Percentiles rank a stretch among this genome's conserved stretches.
Conservation (phyloP, 2,888 invertebrate species). For the Metalampra italica region DNA sequence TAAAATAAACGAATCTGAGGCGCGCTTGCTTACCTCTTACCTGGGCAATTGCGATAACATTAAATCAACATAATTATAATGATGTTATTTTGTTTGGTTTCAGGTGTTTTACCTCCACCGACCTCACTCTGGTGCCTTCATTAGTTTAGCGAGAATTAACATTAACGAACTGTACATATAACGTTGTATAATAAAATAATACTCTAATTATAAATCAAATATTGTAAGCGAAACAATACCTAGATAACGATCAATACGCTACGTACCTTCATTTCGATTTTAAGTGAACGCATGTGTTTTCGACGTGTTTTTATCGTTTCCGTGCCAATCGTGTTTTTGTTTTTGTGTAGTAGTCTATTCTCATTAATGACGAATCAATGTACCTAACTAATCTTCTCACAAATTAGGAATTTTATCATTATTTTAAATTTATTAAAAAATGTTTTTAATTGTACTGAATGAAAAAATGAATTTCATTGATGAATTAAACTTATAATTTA, state of each 20-base stretch:
- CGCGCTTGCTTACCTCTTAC: too few species aligned
- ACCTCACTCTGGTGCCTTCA: slow-evolving; percentile 77
- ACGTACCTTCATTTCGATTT: slow-evolving; percentile 55
- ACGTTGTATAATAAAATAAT: slow-evolving; percentile 61
- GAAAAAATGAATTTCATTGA: slow-evolving; percentile 53
- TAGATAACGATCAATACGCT: slow-evolving; percentile 56
- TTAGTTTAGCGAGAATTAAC: slow-evolving; percentile 49
- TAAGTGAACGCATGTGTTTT: slow-evolving; percentile 32
- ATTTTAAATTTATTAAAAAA: slow-evolving; percentile 34
- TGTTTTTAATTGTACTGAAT: slow-evolving; percentile 51
- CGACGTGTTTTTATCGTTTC: slow-evolving; percentile 44
- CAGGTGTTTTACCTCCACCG: slow-evolving; percentile 73
- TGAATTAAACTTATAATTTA: slow-evolving; percentile 63
- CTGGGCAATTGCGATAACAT: too few species aligned
- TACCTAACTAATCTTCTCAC: slow-evolving; percentile 38
- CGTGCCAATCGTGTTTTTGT: slow-evolving; percentile 59
- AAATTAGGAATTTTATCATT: slow-evolving; percentile 40
- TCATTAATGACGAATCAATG: slow-evolving; percentile 25
- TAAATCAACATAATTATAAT: too few species aligned
- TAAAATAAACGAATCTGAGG: too few species aligned
- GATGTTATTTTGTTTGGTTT: slow-evolving; percentile 24
- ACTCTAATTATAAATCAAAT: slow-evolving; percentile 40
- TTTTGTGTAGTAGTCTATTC: slow-evolving; percentile 18
- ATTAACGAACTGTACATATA: slow-evolving; percentile 68
- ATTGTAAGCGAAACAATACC: slow-evolving; percentile 62